A percentile compares a stretch with the other conserved stretches of the same genome.
phyloP scores from a whole-genome alignment of 2,888 invertebrate species.

The Leucoptera coffeella region DNA sequence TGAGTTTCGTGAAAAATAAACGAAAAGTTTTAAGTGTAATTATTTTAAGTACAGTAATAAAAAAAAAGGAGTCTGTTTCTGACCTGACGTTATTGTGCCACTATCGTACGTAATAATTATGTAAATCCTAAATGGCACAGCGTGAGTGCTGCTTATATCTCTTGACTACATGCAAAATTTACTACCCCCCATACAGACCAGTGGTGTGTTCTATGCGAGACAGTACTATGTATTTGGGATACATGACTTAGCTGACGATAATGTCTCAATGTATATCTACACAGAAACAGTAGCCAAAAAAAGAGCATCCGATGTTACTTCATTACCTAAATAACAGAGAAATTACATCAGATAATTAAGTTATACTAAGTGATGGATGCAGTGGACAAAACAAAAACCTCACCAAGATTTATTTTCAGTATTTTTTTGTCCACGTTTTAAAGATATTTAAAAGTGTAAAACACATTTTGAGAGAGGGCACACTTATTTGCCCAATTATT shows the following conservation, averaged over 20 bases:
- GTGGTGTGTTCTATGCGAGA: conserved; percentile 5
- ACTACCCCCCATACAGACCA: conserved; percentile 4
- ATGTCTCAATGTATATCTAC: conserved; percentile 4
- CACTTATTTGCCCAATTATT: too few relatives aligned
- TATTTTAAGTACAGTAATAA: too few relatives aligned
- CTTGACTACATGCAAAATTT: conserved; percentile 4
- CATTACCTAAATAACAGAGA: conserved; percentile 4
- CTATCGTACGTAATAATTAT: too few relatives aligned
- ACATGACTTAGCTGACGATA: conserved; percentile 4
- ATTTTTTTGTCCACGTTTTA: conserved; percentile 5
- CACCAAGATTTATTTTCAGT: too few relatives aligned
- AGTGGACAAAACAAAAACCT: conserved; percentile 6
- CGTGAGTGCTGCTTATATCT: conserved; percentile 1
- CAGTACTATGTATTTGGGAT: conserved; percentile 6
- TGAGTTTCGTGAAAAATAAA: too few relatives aligned
- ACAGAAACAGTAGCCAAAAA: conserved; percentile 5
- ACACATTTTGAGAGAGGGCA: too few relatives aligned
- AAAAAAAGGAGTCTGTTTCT: too few relatives aligned
- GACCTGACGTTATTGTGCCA: too few relatives aligned
- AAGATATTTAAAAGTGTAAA: conserved; percentile 5
- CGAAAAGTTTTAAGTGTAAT: too few relatives aligned
- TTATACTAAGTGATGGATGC: conserved; percentile 6
- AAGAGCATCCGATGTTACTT: conserved; percentile 6
- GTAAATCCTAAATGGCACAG: too few relatives aligned
- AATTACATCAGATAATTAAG: conserved; percentile 4